Percentiles rank a stretch among this genome's conserved stretches.
Evolutionary conservation across 2,797 vertebrate genomes (phyloP).

Genomic region (Dendrocincla tyrannina): DNA sequence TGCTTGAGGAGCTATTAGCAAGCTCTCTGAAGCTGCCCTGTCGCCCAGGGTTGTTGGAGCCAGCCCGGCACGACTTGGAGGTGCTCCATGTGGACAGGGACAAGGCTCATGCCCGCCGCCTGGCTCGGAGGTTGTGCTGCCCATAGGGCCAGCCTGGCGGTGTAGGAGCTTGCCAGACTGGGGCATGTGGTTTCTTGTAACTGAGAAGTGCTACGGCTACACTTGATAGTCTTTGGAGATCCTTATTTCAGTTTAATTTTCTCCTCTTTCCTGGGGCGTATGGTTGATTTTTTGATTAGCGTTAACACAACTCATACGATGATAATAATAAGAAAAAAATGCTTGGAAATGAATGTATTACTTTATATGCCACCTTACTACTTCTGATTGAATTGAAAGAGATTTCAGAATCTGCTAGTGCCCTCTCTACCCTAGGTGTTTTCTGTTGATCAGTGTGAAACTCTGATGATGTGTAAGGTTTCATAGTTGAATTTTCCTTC

Average conservation of each 20-base stretch:
- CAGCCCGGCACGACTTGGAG: not conserved
- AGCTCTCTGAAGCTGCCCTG: not conserved
- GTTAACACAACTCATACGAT: not conserved
- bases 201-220: not conserved
- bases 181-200: not conserved
- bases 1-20: not conserved
- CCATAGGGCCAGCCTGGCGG: not conserved
- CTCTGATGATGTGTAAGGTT: not conserved
- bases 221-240: not conserved
- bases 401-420: not conserved
- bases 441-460: not conserved
- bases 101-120: rapidly evolving
- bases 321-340: not conserved
- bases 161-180: not conserved
- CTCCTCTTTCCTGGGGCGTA: not conserved
- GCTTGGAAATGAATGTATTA: not conserved
- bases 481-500: not conserved
- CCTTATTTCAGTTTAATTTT: not conserved
- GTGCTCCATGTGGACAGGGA: not conserved
- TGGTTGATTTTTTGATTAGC: not conserved
- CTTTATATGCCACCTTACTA: not conserved
- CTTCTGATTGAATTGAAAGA: not conserved
- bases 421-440: not conserved
- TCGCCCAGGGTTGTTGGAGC: not conserved
- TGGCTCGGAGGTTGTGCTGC: rapidly evolving